Percentiles rank a stretch among this genome's conserved stretches.
Evolutionary conservation across 1,140 invertebrate species (phyloP).

Genomic region (Ptiloglossa arizonensis): DNA sequence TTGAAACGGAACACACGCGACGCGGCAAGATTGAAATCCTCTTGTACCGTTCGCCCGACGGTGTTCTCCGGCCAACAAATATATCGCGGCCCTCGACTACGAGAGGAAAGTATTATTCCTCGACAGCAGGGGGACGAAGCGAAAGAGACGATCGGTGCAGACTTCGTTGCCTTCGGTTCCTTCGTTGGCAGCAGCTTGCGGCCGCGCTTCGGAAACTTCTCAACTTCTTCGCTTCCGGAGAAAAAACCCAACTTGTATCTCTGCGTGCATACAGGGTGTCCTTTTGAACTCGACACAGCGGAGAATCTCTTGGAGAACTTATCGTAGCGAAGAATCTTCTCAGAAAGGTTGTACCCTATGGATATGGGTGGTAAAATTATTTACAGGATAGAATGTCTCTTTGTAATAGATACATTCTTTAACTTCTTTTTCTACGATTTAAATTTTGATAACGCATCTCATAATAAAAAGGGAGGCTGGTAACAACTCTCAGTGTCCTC

Average conservation of each 20-base stretch:
- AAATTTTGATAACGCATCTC: too few species aligned
- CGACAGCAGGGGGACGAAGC: not conserved
- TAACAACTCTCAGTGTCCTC: too few species aligned
- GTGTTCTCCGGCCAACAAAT: not conserved
- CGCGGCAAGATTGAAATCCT: not conserved
- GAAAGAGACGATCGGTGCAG: not conserved
- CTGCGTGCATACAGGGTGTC: constrained; percentile 47
- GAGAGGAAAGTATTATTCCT: constrained; percentile 6
- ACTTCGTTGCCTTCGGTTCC: constrained; percentile 5
- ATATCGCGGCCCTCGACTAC: not conserved
- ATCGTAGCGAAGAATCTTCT: too few species aligned
- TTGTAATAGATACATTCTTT: too few species aligned
- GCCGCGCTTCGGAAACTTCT: constrained; percentile 23
- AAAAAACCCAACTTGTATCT: constrained; percentile 54
- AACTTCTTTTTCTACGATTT: too few species aligned
- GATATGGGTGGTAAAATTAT: too few species aligned
- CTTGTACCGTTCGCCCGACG: not conserved
- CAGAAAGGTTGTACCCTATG: too few species aligned
- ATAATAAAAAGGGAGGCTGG: too few species aligned
- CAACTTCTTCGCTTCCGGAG: not conserved
- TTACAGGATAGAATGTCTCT: too few species aligned
- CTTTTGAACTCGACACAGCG: too few species aligned
- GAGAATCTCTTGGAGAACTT: too few species aligned
- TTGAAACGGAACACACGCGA: not conserved
- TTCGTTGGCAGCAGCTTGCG: constrained; percentile 54